Conservation (phyloP, 2,797 vertebrate species). For the Halcyon leucocephala region DNA sequence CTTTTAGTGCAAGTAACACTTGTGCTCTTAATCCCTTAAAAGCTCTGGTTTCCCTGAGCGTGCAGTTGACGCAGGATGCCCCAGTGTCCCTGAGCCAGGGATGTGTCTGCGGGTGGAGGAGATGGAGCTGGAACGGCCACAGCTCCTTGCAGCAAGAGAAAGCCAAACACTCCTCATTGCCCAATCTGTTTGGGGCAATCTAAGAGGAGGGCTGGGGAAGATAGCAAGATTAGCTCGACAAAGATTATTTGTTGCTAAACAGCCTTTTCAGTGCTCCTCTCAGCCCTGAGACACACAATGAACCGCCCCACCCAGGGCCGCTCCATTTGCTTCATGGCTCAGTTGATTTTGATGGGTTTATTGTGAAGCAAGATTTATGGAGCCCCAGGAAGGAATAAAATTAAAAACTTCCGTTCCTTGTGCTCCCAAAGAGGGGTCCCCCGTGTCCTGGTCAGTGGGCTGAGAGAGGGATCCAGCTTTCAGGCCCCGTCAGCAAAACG, state of each 20-base stretch:
- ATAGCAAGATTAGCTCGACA: constrained; percentile 37
- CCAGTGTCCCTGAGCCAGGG: not conserved
- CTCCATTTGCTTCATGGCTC: constrained; percentile 55
- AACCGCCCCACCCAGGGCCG: constrained; percentile 35
- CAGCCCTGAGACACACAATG: not conserved
- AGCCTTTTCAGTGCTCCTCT: not conserved
- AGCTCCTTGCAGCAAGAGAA: constrained; percentile 42
- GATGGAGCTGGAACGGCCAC: not conserved
- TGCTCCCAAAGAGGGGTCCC: not conserved
- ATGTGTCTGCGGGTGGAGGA: not conserved
- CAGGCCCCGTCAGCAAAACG: rapidly evolving
- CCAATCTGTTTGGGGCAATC: constrained; percentile 21
- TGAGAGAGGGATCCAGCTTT: not conserved
- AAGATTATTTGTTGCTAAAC: constrained; percentile 59
- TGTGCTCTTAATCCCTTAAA: not conserved
- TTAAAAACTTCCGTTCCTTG: constrained; percentile 25
- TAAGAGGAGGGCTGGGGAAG: constrained; percentile 42
- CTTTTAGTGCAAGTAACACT: not conserved
- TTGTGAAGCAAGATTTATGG: constrained; percentile 56
- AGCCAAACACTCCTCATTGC: constrained; percentile 40
- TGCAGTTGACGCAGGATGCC: not conserved
- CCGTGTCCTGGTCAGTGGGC: not conserved
- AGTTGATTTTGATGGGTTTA: constrained; percentile 58
- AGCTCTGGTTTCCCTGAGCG: not conserved
- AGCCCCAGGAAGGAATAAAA: constrained; percentile 44